A percentile compares a stretch with the other conserved stretches of the same genome.
Conservation (phyloP, 1,140 invertebrate species). For the Homarus americanus region DNA sequence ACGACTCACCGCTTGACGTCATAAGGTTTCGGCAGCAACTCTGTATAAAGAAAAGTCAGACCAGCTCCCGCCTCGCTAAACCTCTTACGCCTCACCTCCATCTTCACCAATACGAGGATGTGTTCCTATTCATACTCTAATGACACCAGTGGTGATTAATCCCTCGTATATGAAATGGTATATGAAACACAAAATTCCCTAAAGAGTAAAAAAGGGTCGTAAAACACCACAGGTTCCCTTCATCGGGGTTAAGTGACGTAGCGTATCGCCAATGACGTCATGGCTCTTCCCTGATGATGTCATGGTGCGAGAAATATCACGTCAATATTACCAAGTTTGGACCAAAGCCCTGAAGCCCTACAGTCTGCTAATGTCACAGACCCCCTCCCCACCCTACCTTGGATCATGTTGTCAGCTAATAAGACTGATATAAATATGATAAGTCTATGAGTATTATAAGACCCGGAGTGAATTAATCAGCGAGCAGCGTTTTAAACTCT, state of each 20-base stretch:
- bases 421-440: no score
- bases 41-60: neutral
- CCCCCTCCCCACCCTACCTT: no score
- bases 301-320: slow-evolving; percentile 25
- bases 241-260: neutral
- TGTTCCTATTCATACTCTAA: no score
- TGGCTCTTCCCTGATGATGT: slow-evolving; percentile 4
- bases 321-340: slow-evolving; percentile 35
- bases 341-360: neutral
- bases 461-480: no score
- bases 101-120: no score
- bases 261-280: slow-evolving; percentile 37
- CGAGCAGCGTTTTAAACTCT: neutral
- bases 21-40: neutral
- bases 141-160: no score
- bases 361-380: neutral
- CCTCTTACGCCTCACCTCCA: no score
- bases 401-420: no score
- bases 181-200: neutral
- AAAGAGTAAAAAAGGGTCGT: neutral
- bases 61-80: neutral
- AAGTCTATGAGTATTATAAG: no score
- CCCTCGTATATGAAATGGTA: no score
- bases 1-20: neutral
- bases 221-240: neutral